These are phyloP conservation scores for Lypha dubia DNA, from an alignment of 2,888 invertebrate genomes.

Conservation along the genomic window DNA sequence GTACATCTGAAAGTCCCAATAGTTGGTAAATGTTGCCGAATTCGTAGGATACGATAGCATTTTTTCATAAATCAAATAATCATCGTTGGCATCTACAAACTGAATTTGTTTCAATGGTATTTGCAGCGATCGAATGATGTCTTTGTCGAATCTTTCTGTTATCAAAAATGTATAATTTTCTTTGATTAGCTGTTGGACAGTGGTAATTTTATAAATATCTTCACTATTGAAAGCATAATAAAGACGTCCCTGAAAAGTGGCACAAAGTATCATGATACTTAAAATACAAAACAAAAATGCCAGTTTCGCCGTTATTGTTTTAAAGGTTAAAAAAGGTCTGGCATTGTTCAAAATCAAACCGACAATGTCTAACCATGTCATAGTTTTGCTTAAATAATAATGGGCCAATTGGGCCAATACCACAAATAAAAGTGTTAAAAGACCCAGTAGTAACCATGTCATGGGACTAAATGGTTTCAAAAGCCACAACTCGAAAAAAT, in stretches of 20 bases:
- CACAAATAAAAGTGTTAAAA: background rate
- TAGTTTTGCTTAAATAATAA: background rate
- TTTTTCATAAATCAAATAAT: conserved; percentile 42
- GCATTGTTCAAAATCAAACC: conserved; percentile 55
- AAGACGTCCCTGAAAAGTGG: conserved; percentile 57
- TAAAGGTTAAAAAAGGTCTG: conserved; percentile 4
- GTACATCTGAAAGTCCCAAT: conserved; percentile 56
- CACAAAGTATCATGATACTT: conserved; percentile 51
- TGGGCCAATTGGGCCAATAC: background rate
- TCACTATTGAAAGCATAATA: conserved; percentile 55
- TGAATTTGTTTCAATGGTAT: conserved; percentile 44
- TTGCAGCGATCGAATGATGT: conserved; percentile 44
- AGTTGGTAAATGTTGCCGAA: conserved; percentile 55
- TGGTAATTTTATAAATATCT: background rate
- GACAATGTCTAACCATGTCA: conserved; percentile 60
- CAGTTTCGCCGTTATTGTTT: background rate
- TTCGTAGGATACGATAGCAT: conserved; percentile 24
- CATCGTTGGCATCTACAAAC: conserved; percentile 4
- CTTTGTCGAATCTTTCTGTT: background rate
- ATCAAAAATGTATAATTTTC: conserved; percentile 58
- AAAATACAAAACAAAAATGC: conserved; percentile 25
- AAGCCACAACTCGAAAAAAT: conserved; percentile 36
- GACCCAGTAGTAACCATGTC: conserved; percentile 33
- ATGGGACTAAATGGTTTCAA: conserved; percentile 22
- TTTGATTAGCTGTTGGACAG: conserved; percentile 31